Conservation (phyloP, 2,797 vertebrate species). For the Borostomias antarcticus region DNA sequence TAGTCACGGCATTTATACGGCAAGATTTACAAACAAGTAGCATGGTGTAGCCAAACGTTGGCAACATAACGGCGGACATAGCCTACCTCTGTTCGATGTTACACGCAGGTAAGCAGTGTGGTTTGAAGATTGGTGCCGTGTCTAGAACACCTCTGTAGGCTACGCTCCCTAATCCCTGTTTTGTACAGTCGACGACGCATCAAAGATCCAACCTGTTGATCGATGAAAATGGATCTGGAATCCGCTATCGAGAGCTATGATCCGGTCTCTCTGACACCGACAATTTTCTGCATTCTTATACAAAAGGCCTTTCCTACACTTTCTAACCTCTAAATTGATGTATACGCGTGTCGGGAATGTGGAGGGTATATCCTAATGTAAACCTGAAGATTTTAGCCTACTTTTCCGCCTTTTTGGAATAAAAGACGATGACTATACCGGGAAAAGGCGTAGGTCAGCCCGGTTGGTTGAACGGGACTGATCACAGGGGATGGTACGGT, state of each 20-base stretch:
- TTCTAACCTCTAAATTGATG: neutral
- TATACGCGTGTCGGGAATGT: neutral
- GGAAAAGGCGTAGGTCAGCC: neutral
- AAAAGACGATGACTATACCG: neutral
- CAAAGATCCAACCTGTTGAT: constrained; percentile 42
- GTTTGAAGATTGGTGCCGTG: neutral
- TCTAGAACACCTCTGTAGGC: neutral
- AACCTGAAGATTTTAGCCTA: neutral
- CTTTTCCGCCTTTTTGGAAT: neutral
- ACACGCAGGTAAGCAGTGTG: constrained; percentile 1
- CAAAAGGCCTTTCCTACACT: constrained; percentile 31
- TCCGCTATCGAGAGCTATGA: constrained; percentile 11
- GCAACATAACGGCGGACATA: constrained; percentile 5
- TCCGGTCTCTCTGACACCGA: constrained; percentile 20
- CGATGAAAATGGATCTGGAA: constrained; percentile 22
- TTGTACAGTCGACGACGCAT: constrained; percentile 50
- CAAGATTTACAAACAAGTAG: too few relatives aligned
- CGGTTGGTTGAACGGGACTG: neutral
- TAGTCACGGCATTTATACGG: too few relatives aligned
- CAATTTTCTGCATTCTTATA: constrained; percentile 43
- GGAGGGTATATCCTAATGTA: neutral
- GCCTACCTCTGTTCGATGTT: constrained; percentile 4
- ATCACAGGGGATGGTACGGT: neutral
- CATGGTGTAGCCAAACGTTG: too few relatives aligned
- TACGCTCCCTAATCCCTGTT: constrained; percentile 1